Conservation (phyloP, 1,140 invertebrate species). For the Myzus persicae region DNA sequence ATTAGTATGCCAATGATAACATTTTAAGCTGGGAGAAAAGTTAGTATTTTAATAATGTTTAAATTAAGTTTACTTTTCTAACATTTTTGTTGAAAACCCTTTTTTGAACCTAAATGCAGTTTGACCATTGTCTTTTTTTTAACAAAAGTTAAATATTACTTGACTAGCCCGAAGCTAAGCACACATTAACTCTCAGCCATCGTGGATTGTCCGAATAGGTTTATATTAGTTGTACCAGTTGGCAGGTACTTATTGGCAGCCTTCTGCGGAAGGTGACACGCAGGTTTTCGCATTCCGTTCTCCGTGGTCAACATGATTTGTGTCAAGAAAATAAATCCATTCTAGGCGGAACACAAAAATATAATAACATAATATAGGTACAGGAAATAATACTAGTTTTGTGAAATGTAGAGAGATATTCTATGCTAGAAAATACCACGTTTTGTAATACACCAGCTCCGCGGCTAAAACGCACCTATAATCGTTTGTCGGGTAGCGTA, state of each 20-base stretch:
- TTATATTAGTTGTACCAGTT: neutral
- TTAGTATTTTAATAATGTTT: too few species aligned
- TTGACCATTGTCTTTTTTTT: too few species aligned
- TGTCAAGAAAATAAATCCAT: neutral
- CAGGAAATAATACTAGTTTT: constrained; percentile 12
- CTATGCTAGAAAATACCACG: neutral
- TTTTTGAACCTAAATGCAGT: too few species aligned
- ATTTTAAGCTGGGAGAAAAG: too few species aligned
- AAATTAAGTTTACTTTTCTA: too few species aligned
- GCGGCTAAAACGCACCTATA: neutral
- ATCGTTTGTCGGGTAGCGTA: neutral
- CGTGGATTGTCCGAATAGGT: neutral
- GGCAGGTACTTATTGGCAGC: neutral
- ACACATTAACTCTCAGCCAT: neutral
- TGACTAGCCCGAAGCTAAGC: neutral
- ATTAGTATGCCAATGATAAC: too few species aligned
- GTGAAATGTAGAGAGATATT: neutral
- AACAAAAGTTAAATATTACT: too few species aligned
- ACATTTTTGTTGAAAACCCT: too few species aligned
- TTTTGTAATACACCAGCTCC: neutral
- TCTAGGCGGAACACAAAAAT: neutral
- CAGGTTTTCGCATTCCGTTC: neutral
- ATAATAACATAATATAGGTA: neutral
- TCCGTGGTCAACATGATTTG: neutral
- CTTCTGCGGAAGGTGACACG: neutral